phyloP scores from a whole-genome alignment of 2,797 vertebrate genomes.

The Rachycentron canadum region DNA sequence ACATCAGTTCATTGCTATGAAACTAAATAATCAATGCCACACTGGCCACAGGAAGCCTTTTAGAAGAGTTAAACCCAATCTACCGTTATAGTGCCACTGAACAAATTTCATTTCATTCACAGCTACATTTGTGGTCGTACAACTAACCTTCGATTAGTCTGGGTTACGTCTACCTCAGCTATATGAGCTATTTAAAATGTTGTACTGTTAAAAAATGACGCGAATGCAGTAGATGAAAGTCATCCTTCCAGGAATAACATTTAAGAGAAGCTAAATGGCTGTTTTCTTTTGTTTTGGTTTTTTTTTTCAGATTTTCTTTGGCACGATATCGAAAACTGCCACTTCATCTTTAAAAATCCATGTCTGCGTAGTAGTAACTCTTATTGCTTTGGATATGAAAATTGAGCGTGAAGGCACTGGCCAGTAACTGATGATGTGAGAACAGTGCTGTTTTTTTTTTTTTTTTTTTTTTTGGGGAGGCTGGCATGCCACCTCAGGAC shows the following conservation, averaged over 20 bases:
- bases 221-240: not conserved
- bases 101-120: not conserved
- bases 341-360: not conserved
- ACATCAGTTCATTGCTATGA: not conserved
- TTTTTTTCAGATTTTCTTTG: slow-evolving; percentile 6
- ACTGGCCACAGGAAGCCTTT: not conserved
- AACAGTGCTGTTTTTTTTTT: slow-evolving; percentile 2
- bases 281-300: not conserved
- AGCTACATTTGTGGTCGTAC: not conserved
- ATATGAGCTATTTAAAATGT: not conserved
- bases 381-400: slow-evolving; percentile 13
- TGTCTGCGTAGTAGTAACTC: not conserved
- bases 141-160: not conserved
- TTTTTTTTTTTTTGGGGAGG: slow-evolving; percentile 17
- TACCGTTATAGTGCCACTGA: not conserved
- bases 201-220: not conserved
- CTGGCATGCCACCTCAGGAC: slow-evolving; percentile 39
- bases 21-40: not conserved
- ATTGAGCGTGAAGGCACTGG: slow-evolving; percentile 12
- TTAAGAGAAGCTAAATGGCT: not conserved
- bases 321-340: not conserved
- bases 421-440: slow-evolving; percentile 21
- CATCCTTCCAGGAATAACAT: slow-evolving; percentile 8
- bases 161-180: not conserved
- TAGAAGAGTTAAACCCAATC: not conserved